A percentile compares a stretch with the other conserved stretches of the same genome.
Conservation (phyloP, 1,140 invertebrate genomes). For the Hypsibius dujardini region DNA sequence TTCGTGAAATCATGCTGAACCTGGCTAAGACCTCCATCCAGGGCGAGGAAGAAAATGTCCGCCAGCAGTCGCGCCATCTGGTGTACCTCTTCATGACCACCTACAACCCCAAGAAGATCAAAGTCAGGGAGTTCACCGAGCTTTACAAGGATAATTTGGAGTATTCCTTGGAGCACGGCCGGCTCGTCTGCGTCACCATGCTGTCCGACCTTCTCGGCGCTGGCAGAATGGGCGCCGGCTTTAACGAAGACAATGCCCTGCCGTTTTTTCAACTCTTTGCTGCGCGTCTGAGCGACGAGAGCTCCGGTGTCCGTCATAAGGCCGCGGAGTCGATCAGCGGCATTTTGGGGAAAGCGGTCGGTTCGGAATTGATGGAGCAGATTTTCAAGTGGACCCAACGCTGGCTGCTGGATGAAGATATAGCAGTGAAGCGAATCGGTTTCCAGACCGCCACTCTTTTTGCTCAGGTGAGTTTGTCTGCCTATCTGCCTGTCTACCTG, state of each 20-base stretch:
- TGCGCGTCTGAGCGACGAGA: constrained; percentile 19
- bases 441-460: constrained; percentile 36
- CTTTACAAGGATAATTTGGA: constrained; percentile 15
- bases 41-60: constrained; percentile 54
- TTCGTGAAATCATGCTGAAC: constrained; percentile 61
- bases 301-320: constrained; percentile 1
- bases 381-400: background rate
- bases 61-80: constrained; percentile 38
- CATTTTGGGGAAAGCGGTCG: background rate
- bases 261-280: constrained; percentile 19
- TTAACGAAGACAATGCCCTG: constrained; percentile 6
- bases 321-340: background rate
- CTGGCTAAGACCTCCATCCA: constrained; percentile 59
- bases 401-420: background rate
- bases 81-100: constrained; percentile 25
- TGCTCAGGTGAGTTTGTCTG: constrained; percentile 31
- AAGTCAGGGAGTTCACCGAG: background rate
- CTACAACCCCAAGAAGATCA: constrained; percentile 14
- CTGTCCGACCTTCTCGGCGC: background rate
- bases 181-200: background rate
- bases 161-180: background rate
- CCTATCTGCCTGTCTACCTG: no score
- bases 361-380: constrained; percentile 1
- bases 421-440: background rate
- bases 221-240: background rate